Evolutionary conservation across 2,113 vertebrate species (phyloP), one percentile per base, ranked within the genome.

Genomic region (Megalops atlanticus): DNA sequence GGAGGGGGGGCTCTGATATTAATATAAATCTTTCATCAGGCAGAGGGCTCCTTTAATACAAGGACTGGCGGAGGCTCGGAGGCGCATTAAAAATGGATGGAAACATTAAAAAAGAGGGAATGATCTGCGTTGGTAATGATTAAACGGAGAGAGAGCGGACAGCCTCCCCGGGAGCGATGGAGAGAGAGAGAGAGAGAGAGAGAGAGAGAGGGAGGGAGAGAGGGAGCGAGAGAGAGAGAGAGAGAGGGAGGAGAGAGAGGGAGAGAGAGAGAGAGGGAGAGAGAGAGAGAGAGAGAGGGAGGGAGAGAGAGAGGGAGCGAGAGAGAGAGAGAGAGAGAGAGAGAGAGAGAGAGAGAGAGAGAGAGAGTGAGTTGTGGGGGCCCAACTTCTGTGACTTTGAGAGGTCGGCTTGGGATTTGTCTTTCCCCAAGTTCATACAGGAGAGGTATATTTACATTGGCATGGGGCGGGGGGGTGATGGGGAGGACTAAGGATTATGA

Each of bases 51-150:
- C 54, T 80, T 76, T 76, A 49, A 81, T 75, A 54, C 69, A 72
- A 43, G 54, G 36, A 47, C 73, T 80, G 35, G 6, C 27, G 31
- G 45, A 52, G 39, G 73, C 58, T 31, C 31, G 58, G n/a, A 14
- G 77, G 74, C 80, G 80, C 74, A 83, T 79, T 83, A 77, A 79
- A 85, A 80, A 84, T 84, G 82, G 84, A 83, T 74, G 82, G 79
- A 72, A 69, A 74, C 35, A 87, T 80, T 80, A 82, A 84, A 84
- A 33, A 49, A 64, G n/a, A 64, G 10, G 58, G 31, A 64, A 11
- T n/a, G 31, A 64, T 64, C 18, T 64, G 58, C 31, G 31, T 64
- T 64, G 24, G 11, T 64, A 3, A 31, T 1, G 58, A 64, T 64
- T 64, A 31, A 64, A 64, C 58, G 11, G 58, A 64, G 24, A 64